Evolutionary conservation across 2,797 vertebrate genomes (phyloP), one percentile per base, ranked within the genome.

Genomic region (Catostomus latipinnis): DNA sequence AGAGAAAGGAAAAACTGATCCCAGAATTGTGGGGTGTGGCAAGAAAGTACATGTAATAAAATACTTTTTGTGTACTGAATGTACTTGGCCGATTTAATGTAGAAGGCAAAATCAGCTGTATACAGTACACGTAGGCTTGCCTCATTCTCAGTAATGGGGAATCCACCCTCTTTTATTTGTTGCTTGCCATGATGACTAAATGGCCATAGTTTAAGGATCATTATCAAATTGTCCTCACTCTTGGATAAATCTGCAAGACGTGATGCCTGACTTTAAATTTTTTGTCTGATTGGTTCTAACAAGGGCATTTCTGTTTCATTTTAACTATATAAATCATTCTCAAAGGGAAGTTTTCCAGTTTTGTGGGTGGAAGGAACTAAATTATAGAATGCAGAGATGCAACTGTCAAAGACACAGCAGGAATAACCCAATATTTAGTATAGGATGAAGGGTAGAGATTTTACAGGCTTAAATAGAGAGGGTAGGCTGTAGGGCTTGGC

Each of bases 391-490:
- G 74, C 34, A 46, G 18, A 43, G 49, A 73, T 57, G 50, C 16
- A 13, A 62, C 12, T 52, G 53, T 63, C 52, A 48, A 83, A 66
- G 72, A 52, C 66, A 58, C 66, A 58, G 52, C 14, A 57, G 22
- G 22, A 68, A 58, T 12, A 34, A 46, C 34, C 56, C 57, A 68
- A 69, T 63, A 74, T 46, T n/a, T 73, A 34, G 34, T 34, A 34
- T 34, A 1, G 34, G 34, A 34, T 34, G 34, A 4, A 34, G 34
- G 3, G 34, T 34, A 4, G 2, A 34, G 12, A 54, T 54, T 54
- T 54, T n/a, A 13, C 34, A 34, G 34, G 34, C 34, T 34, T 34
- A 34, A 34, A 34, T 34, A 34, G 34, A 4, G 34, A 34, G 34
- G 34, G 34, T 34, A 34, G 34, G 34, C 34, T 1, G 22, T 22